Base-by-base conservation (phyloP, 2,797 vertebrate species). In the Gastrophryne carolinensis region DNA sequence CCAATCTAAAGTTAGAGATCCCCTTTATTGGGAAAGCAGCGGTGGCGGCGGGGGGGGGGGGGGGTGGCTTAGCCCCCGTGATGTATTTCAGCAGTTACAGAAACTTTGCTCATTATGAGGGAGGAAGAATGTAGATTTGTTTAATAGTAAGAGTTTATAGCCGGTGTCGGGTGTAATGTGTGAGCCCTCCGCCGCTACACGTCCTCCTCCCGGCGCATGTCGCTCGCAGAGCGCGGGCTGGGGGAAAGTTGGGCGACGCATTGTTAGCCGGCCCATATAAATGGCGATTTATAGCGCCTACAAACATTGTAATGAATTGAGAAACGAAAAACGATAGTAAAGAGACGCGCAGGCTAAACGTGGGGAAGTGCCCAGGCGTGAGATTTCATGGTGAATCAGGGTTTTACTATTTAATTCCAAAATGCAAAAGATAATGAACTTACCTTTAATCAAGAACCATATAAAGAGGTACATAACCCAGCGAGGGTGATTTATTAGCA, bases 141-240 rank as follows among this genome's bases (percentile, higher is more conserved):
- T 80, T 69, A 69, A 80, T 73, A 69, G 30, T 64, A 64, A 77
- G 34, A 65, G 70, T 73, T 75, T 57, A 78, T 72, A 71, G 30
- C 47, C 50, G 7, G 27, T 41, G 30, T 78, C 79, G 44, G 49
- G 19, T 70, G 29, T 61, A 78, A 62, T 73, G 70, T 69, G 9
- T 23, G 9, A n/a, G 52, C 39, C 32, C 58, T 72, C 21, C 39
- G 39, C 62, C 61, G 5, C 54, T 73, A 72, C 47, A 79, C 52
- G 41, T 67, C 23, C 37, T 79, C 80, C 57, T 72, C 75, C 58
- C 68, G 26, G 21, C 69, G 37, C 10, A 34, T 62, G 27, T 50
- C 23, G 58, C 7, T 39, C 60, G n/a, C 52, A 52, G 50, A 47
- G 50, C 34, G 57, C 10, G 57, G 37, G 29, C 60, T 49, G 52